Base-by-base conservation (phyloP, 2,797 vertebrate species). In the Notoglanidium macrostoma region DNA sequence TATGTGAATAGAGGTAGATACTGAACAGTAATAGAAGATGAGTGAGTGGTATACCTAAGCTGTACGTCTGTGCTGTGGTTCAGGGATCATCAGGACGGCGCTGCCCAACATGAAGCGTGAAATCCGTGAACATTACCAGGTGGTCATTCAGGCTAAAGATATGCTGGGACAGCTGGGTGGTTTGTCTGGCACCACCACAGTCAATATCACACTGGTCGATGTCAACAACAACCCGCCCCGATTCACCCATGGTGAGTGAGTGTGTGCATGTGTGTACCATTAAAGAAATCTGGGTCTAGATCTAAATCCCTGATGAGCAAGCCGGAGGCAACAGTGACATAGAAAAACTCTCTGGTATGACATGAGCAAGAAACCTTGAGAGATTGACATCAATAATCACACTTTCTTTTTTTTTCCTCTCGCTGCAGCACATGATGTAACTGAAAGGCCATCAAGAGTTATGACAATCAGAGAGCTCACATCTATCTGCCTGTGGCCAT, bases 111-210 rank as follows among this genome's bases (percentile, higher is more conserved):
- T 97, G 96, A 96, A 97, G 91, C 94, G 96, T 90, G 96, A 97
- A 91, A 96, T 95, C 92, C 95, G 94, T 87, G 96, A 97, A 83
- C 94, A 96, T 35, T 97, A 96, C 85, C 96, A 96, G 92, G 96
- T 97, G 0, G 96, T 97, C 29, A 97, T 97, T 89, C 96, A 96
- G 89, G 96, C 96, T 88, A 97, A 97, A 80, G 96, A 97, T 88
- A 97, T 97, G 96, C 96, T 96, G 0, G 96, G 96, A 86, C 96
- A 97, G 94, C 97, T 96, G 96, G 96, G 96, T 1, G 96, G 96
- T 81, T 92, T 97, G 87, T 97, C 96, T 0, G 96, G 96, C 15
- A 97, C 96, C 54, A 96, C 96, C 40, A 97, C 94, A 0, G 96
- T 97, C 90, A 97, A 96, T 92, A 97, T 97, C 92, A 96, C 95